Base-by-base conservation (phyloP, 2,113 vertebrate genomes). In the Alouatta palliata region DNA sequence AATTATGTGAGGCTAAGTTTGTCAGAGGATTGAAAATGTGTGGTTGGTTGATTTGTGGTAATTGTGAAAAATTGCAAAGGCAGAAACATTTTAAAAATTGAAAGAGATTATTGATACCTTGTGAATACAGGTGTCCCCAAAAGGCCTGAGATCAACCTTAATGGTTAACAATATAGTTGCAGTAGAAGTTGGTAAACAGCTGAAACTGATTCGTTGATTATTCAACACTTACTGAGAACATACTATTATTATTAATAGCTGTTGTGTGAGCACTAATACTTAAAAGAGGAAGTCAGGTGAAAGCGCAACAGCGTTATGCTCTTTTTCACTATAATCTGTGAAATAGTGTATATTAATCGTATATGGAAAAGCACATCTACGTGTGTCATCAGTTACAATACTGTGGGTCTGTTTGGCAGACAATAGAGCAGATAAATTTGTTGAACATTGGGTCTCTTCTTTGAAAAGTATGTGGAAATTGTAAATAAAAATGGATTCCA, bases 401-500 rank as follows among this genome's bases (percentile, higher is more conserved):
- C 43, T 49, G 16, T 21, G 5, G 4, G 30, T 81, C 61, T 43
- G 6, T 47, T 47, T 75, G 52, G 8, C 40, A 79, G 79, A 88
- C 25, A 30, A 27, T 25, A 35, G 30, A 54, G 21, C 37, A 77
- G 93, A 61, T 90, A 47, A 14, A 61, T 84, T 54, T 81, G 27
- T 82, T 82, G 61, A 81, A 92, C 82, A 80, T 40, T 80, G 58
- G 25, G n/a, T 49, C 58, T 92, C 87, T 64, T 19, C 30, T 90
- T 91, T 93, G 75, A 83, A 81, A 92, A 43, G 16, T 77, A 35
- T 71, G 17, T 76, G 52, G 43, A 85, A 81, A 77, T 73, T 77
- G 35, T 58, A 90, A 90, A 92, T 92, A 93, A 93, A 96, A 93
- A 52, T 93, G 64, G 68, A 54, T 49, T 83, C 27, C 56, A 43